These are phyloP conservation scores for Drosophila maculinotata DNA, from an alignment of 2,888 invertebrate species.

Conservation along the genomic window DNA sequence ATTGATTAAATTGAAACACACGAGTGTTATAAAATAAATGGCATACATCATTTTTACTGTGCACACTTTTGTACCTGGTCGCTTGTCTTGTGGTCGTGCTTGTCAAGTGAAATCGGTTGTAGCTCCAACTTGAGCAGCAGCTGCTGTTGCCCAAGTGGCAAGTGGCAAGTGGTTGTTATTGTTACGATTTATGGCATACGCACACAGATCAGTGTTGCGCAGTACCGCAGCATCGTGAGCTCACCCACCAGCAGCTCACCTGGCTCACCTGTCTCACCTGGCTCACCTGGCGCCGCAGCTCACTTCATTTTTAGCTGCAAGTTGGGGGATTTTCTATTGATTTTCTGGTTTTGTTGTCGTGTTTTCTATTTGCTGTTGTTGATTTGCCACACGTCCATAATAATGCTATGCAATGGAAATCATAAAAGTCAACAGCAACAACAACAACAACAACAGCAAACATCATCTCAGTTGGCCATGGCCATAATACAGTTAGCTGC, in stretches of 20 bases:
- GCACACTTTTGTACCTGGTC: slow-evolving; percentile 3
- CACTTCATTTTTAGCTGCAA: slow-evolving; percentile 39
- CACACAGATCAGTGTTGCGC: slow-evolving; percentile 64
- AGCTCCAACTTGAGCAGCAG: slow-evolving; percentile 18
- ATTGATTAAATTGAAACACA: too few species aligned
- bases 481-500: slow-evolving; percentile 56
- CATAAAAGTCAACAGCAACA: slow-evolving; percentile 76
- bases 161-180: slow-evolving; percentile 57
- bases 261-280: neutral
- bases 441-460: slow-evolving; percentile 30
- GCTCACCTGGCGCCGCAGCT: slow-evolving; percentile 20
- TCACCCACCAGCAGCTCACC: slow-evolving; percentile 24
- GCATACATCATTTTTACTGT: too few species aligned
- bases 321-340: slow-evolving; percentile 69
- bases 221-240: slow-evolving; percentile 10
- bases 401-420: slow-evolving; percentile 75
- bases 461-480: slow-evolving; percentile 49
- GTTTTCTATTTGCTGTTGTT: slow-evolving; percentile 73
- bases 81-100: slow-evolving; percentile 35
- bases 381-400: slow-evolving; percentile 72
- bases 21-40: too few species aligned
- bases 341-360: slow-evolving; percentile 50
- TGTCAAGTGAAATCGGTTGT: slow-evolving; percentile 70
- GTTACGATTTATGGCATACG: slow-evolving; percentile 79
- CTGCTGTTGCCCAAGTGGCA: slow-evolving; percentile 38